These are phyloP conservation scores for Drosophila conformis DNA, from an alignment of 2,888 invertebrate species.

Conservation along the genomic window DNA sequence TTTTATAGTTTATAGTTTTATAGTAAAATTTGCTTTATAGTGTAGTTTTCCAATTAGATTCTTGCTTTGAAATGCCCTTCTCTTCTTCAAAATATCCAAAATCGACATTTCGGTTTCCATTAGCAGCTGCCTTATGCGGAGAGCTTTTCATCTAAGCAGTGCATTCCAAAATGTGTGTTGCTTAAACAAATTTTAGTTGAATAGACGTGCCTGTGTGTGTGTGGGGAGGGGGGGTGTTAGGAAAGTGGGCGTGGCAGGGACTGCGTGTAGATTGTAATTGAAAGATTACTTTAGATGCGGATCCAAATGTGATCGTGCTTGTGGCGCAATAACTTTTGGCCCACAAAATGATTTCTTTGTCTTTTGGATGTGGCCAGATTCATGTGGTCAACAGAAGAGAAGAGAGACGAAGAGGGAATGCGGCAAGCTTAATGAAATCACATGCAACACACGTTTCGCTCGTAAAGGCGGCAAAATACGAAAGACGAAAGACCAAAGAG, in stretches of 20 bases:
- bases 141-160: constrained; percentile 20
- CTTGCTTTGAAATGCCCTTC: neutral
- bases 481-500: constrained; percentile 20
- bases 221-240: neutral
- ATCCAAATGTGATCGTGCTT: constrained; percentile 58
- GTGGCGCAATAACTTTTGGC: constrained; percentile 70
- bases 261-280: constrained; percentile 60
- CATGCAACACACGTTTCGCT: constrained; percentile 73
- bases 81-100: neutral
- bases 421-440: constrained; percentile 73
- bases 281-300: constrained; percentile 46
- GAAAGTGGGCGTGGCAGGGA: constrained; percentile 1
- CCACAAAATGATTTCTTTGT: constrained; percentile 53
- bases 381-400: constrained; percentile 53
- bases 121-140: neutral
- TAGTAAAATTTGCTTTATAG: neutral
- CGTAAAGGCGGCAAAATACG: constrained; percentile 57
- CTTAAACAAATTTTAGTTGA: constrained; percentile 10
- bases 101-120: neutral
- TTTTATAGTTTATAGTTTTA: too few relatives aligned
- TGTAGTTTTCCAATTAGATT: neutral
- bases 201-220: neutral
- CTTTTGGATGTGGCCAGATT: constrained; percentile 34
- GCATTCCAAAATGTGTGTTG: constrained; percentile 9
- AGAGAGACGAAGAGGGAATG: neutral